Conservation (phyloP, 2,888 invertebrate species). For the Liodrosophila aerea region DNA sequence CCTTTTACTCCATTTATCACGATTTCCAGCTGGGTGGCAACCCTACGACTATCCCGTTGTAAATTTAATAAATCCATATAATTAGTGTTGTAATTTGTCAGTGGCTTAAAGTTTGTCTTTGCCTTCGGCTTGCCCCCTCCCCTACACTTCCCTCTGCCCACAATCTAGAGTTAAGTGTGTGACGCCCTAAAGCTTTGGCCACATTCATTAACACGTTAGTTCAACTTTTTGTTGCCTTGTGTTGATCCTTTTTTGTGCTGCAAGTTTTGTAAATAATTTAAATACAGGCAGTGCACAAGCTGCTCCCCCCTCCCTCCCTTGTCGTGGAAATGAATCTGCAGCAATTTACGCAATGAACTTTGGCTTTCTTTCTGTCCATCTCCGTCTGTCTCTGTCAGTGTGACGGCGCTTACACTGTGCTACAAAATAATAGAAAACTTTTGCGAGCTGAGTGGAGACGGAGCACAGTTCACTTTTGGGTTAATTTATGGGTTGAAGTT, state of each 20-base stretch:
- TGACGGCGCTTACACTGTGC: constrained; percentile 20
- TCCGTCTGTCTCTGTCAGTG: background rate
- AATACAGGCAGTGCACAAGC: constrained; percentile 22
- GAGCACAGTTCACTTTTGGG: too few relatives aligned
- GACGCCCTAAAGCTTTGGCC: constrained; percentile 29
- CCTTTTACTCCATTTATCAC: constrained; percentile 29
- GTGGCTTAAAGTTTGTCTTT: constrained; percentile 32
- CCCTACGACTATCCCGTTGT: constrained; percentile 3
- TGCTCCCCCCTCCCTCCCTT: background rate
- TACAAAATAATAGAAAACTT: constrained; percentile 1
- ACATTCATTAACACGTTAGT: constrained; percentile 55
- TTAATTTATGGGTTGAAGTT: too few relatives aligned
- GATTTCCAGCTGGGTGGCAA: constrained; percentile 8
- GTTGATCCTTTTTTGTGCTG: constrained; percentile 13
- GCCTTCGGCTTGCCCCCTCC: constrained; percentile 7
- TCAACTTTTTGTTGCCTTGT: constrained; percentile 33
- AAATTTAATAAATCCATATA: constrained; percentile 46
- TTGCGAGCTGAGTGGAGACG: background rate
- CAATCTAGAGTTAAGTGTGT: constrained; percentile 19
- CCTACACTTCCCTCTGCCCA: background rate
- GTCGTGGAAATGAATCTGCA: constrained; percentile 31
- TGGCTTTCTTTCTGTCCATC: background rate
- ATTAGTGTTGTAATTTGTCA: constrained; percentile 54
- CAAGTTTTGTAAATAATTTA: constrained; percentile 42
- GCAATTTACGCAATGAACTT: constrained; percentile 45